These are phyloP conservation scores for Drosophila saltans DNA, from an alignment of 1,140 invertebrate genomes.

Conservation along the genomic window DNA sequence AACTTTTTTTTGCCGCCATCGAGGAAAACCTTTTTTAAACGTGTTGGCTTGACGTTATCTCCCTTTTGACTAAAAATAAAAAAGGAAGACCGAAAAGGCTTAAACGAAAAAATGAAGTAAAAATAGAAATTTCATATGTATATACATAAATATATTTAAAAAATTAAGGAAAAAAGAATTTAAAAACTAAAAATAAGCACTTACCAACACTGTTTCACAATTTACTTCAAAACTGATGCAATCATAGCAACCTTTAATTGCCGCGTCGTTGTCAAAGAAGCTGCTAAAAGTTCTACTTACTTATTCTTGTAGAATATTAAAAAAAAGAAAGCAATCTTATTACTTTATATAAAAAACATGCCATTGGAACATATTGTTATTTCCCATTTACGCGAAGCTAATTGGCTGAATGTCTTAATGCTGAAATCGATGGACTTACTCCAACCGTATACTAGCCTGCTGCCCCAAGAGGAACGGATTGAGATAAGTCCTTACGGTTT, in stretches of 20 bases:
- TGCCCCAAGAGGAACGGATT: background rate
- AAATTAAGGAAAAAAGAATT: constrained; percentile 24
- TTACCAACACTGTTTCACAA: background rate
- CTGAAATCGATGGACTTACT: constrained; percentile 38
- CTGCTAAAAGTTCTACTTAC: background rate
- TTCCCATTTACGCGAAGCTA: constrained; percentile 12
- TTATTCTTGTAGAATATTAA: background rate
- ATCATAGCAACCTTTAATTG: too few species aligned
- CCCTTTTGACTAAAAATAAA: constrained; percentile 36
- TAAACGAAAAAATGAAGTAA: constrained; percentile 52
- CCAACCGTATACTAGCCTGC: background rate
- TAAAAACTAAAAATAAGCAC: constrained; percentile 38
- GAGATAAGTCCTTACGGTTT: constrained; percentile 32
- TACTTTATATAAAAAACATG: constrained; percentile 25
- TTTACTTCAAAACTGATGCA: too few species aligned
- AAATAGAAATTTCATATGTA: constrained; percentile 38
- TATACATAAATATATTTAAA: constrained; percentile 39
- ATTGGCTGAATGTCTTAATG: constrained; percentile 43
- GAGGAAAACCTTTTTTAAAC: constrained; percentile 44
- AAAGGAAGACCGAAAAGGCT: constrained; percentile 38
- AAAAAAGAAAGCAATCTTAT: too few species aligned
- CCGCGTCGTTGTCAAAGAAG: background rate
- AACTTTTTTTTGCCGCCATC: constrained; percentile 63
- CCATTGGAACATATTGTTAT: constrained; percentile 48
- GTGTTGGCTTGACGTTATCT: constrained; percentile 48